Percentiles rank a stretch among this genome's conserved stretches.
These are phyloP conservation scores for Papilio gigon DNA, from an alignment of 2,888 invertebrate species.

Conservation along the genomic window DNA sequence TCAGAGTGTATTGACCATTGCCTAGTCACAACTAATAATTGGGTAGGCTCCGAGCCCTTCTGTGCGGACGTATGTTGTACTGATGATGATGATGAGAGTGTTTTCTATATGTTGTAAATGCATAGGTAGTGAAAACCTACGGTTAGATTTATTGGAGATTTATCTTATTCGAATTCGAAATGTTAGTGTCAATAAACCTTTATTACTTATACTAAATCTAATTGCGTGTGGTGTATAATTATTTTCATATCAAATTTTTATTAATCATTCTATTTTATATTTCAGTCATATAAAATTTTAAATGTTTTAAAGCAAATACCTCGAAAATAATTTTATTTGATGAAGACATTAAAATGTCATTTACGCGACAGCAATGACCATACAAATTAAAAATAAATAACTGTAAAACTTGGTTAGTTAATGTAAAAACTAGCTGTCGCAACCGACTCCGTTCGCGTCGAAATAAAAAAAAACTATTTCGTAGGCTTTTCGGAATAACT, in stretches of 20 bases:
- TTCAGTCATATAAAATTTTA: neutral
- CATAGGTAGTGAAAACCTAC: neutral
- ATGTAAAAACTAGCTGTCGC: too few relatives aligned
- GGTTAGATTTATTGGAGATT: slow-evolving; percentile 33
- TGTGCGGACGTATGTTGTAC: too few relatives aligned
- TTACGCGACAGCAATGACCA: neutral
- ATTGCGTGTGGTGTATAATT: slow-evolving; percentile 13
- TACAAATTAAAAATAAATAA: slow-evolving; percentile 8
- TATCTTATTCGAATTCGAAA: slow-evolving; percentile 34
- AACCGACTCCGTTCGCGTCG: too few relatives aligned
- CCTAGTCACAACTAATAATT: too few relatives aligned
- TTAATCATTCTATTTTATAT: neutral
- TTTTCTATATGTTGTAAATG: too few relatives aligned
- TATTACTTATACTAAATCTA: slow-evolving; percentile 15
- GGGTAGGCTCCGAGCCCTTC: too few relatives aligned
- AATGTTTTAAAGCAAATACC: neutral
- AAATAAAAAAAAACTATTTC: too few relatives aligned
- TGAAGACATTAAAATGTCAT: slow-evolving; percentile 7
- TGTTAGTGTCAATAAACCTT: slow-evolving; percentile 36
- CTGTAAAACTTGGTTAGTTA: neutral
- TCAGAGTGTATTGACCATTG: too few relatives aligned
- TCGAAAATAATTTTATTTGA: neutral
- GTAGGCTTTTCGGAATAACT: too few relatives aligned
- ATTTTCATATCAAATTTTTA: slow-evolving; percentile 16
- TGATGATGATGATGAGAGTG: too few relatives aligned